Conservation (phyloP, 2,113 vertebrate genomes). For the Tautogolabrus adspersus region DNA sequence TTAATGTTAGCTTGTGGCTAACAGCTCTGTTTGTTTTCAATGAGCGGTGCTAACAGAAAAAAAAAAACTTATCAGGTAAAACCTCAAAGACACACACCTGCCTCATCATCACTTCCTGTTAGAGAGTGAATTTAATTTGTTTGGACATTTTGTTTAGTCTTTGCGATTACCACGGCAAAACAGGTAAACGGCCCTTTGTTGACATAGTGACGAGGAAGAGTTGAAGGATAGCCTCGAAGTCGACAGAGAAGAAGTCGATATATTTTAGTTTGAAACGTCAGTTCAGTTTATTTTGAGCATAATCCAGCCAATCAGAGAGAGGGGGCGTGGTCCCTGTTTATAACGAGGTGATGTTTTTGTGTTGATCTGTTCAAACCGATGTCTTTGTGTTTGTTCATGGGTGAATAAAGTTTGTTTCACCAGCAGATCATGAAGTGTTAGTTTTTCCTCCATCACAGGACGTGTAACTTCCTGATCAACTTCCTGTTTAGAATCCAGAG, state of each 20-base stretch:
- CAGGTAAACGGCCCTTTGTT: background rate
- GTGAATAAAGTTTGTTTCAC: constrained; percentile 65
- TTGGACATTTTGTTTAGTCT: too few relatives aligned
- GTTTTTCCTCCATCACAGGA: background rate
- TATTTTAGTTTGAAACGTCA: background rate
- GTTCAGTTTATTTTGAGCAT: background rate
- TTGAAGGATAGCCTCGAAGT: too few relatives aligned
- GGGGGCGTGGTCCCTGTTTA: constrained; percentile 23
- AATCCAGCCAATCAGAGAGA: constrained; percentile 16
- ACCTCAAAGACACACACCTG: too few relatives aligned
- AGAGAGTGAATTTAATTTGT: too few relatives aligned
- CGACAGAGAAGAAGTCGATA: background rate
- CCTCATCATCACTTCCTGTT: background rate
- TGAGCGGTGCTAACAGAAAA: background rate
- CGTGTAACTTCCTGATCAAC: too few relatives aligned
- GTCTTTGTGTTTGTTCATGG: constrained; percentile 1
- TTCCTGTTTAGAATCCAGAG: too few relatives aligned
- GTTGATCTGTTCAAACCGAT: background rate
- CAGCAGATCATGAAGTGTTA: constrained; percentile 24
- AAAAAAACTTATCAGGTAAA: too few relatives aligned
- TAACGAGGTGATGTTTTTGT: constrained; percentile 47
- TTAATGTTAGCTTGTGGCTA: background rate
- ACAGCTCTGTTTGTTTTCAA: background rate
- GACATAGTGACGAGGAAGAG: background rate
- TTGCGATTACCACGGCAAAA: too few relatives aligned